Evolutionary conservation across 2,113 vertebrate species (phyloP).

Genomic region (Coptodon rendalli): DNA sequence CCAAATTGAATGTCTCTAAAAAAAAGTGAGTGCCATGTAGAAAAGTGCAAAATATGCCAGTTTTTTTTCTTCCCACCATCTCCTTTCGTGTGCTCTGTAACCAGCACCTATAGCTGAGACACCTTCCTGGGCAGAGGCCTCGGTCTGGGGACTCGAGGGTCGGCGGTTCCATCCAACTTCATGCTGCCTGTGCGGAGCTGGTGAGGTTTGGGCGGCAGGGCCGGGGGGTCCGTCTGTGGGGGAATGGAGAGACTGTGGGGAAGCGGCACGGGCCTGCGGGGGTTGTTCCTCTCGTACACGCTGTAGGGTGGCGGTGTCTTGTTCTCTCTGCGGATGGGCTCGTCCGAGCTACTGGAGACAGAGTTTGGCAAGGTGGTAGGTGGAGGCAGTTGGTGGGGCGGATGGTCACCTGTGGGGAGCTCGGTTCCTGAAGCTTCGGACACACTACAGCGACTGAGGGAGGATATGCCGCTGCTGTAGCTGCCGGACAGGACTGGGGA

Average conservation of each 20-base stretch:
- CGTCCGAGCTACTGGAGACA: constrained; percentile 76
- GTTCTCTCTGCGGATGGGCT: constrained; percentile 85
- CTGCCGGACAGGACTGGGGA: constrained; percentile 91
- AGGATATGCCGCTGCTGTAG: constrained; percentile 97
- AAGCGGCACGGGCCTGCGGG: constrained; percentile 85
- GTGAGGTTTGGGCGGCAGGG: constrained; percentile 91
- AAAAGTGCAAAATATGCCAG: constrained; percentile 74
- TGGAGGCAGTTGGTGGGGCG: constrained; percentile 47
- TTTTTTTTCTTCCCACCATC: background rate
- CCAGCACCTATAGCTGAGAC: constrained; percentile 85
- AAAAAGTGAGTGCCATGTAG: constrained; percentile 51
- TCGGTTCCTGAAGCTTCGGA: constrained; percentile 93
- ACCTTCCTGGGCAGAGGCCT: constrained; percentile 93
- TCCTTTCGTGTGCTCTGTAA: background rate
- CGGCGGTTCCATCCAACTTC: constrained; percentile 82
- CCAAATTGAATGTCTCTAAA: constrained; percentile 10
- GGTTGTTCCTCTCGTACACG: constrained; percentile 85
- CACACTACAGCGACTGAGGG: constrained; percentile 91
- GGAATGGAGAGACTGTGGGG: constrained; percentile 93
- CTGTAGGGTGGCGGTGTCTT: constrained; percentile 95
- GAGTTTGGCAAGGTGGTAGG: constrained; percentile 70
- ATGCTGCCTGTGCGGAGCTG: constrained; percentile 77
- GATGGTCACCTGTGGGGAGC: constrained; percentile 72
- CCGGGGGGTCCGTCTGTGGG: constrained; percentile 77
- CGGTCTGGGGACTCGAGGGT: constrained; percentile 79